Evolutionary conservation across 1,140 invertebrate genomes (phyloP).

Genomic region (Hycleus cichorii): DNA sequence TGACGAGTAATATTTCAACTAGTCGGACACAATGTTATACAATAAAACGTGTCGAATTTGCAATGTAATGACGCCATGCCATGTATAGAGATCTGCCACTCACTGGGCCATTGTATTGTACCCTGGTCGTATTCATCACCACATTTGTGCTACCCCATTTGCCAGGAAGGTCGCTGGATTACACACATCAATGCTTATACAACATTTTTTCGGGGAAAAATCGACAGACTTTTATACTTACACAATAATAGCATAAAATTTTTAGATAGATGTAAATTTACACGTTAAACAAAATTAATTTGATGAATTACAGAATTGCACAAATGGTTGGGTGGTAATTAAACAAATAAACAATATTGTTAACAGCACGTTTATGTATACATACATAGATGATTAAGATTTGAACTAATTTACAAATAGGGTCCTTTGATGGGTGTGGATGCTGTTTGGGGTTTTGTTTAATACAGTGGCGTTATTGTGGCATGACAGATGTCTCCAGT

Average conservation of each 20-base stretch:
- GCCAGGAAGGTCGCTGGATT: conserved; percentile 10
- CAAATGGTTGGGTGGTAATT: background rate
- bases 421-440: conserved; percentile 12
- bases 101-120: conserved; percentile 22
- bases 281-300: too few relatives aligned
- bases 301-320: too few relatives aligned
- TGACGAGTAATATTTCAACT: conserved; percentile 9
- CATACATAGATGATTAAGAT: conserved; percentile 1
- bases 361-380: background rate
- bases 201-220: too few relatives aligned
- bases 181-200: conserved; percentile 4
- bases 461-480: conserved; percentile 15
- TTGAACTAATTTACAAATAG: conserved; percentile 11
- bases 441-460: conserved; percentile 14
- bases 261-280: too few relatives aligned
- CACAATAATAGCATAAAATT: too few relatives aligned
- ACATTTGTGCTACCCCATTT: conserved; percentile 29
- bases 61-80: conserved; percentile 21
- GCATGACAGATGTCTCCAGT: conserved; percentile 15
- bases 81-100: conserved; percentile 19
- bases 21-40: too few relatives aligned
- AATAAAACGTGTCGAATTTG: conserved; percentile 20
- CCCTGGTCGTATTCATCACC: conserved; percentile 23
- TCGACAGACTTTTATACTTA: too few relatives aligned
- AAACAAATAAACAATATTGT: conserved; percentile 4